Percentiles rank a stretch among this genome's conserved stretches.
phyloP scores from a whole-genome alignment of 2,888 invertebrate genomes.

The Chrysopilus asiliformis region DNA sequence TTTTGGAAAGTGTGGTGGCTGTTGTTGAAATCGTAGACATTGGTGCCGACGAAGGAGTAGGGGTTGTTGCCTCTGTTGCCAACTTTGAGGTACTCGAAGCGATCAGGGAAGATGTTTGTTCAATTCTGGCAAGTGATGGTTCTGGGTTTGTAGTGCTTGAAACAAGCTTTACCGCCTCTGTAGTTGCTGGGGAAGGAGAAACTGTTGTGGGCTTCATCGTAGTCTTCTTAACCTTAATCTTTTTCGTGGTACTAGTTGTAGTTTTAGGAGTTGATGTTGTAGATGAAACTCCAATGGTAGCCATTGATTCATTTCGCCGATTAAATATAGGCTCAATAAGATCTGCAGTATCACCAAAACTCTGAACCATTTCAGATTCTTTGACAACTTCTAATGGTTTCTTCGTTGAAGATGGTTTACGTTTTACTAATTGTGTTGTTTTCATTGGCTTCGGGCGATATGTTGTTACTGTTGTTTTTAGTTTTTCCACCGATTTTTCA shows the following conservation, averaged over 20 bases:
- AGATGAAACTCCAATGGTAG: constrained; percentile 7
- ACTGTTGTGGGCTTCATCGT: constrained; percentile 15
- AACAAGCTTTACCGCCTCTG: constrained; percentile 13
- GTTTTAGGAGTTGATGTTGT: constrained; percentile 18
- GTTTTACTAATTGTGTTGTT: constrained; percentile 20
- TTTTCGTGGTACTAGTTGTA: constrained; percentile 14
- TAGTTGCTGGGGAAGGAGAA: constrained; percentile 16
- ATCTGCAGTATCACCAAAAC: no score
- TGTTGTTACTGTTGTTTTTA: constrained; percentile 5
- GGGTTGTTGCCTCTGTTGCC: constrained; percentile 10
- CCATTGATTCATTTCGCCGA: constrained; percentile 6
- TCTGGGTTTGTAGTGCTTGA: constrained; percentile 20
- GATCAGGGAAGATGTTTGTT: no score
- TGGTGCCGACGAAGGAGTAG: constrained; percentile 5
- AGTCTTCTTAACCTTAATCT: constrained; percentile 13
- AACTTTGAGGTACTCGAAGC: constrained; percentile 12
- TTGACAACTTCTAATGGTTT: no score
- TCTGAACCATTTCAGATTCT: no score
- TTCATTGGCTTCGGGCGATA: constrained; percentile 20
- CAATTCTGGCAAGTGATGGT: constrained; percentile 15
- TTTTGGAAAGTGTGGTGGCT: constrained; percentile 12
- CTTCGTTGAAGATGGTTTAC: constrained; percentile 17
- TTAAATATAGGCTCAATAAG: no score
- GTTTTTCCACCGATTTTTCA: constrained; percentile 8
- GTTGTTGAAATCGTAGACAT: constrained; percentile 12